These are phyloP conservation scores for Drosophila hawaiiensis DNA, from an alignment of 2,888 invertebrate species.

Conservation along the genomic window DNA sequence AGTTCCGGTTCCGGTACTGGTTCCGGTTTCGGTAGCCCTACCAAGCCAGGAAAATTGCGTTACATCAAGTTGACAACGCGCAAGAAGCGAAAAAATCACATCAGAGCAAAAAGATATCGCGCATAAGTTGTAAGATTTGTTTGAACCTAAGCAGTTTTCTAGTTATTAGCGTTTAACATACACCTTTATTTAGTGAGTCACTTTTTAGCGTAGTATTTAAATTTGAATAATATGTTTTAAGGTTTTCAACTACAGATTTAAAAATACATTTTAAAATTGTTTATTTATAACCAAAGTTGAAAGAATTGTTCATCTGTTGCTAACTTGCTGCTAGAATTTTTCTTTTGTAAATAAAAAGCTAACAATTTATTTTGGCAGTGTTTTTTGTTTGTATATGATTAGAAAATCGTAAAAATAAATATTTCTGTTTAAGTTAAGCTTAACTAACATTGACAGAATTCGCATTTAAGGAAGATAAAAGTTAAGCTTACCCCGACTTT, in stretches of 20 bases:
- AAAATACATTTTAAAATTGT: neutral
- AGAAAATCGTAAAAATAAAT: neutral
- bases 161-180: conserved; percentile 1
- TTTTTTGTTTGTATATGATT: neutral
- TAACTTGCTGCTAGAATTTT: neutral
- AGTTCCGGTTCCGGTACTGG: neutral
- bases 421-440: neutral
- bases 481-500: conserved; percentile 39
- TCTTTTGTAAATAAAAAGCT: neutral
- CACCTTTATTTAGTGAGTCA: conserved; percentile 6
- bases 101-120: conserved; percentile 76
- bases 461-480: neutral
- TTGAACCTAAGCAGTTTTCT: conserved; percentile 2
- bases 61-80: conserved; percentile 59
- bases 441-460: neutral
- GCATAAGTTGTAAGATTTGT: conserved; percentile 14
- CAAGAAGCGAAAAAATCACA: conserved; percentile 81
- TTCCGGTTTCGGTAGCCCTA: conserved; percentile 3
- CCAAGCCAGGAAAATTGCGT: conserved; percentile 46
- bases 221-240: neutral
- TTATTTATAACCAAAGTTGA: neutral
- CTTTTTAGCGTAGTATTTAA: conserved; percentile 10
- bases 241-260: neutral
- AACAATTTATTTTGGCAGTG: neutral
- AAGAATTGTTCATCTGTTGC: neutral